A percentile compares a stretch with the other conserved stretches of the same genome.
Evolutionary conservation across 37 sponge, comb jelly and placozoan genomes (phyloP).

Genomic region (Axinella damicornis): DNA sequence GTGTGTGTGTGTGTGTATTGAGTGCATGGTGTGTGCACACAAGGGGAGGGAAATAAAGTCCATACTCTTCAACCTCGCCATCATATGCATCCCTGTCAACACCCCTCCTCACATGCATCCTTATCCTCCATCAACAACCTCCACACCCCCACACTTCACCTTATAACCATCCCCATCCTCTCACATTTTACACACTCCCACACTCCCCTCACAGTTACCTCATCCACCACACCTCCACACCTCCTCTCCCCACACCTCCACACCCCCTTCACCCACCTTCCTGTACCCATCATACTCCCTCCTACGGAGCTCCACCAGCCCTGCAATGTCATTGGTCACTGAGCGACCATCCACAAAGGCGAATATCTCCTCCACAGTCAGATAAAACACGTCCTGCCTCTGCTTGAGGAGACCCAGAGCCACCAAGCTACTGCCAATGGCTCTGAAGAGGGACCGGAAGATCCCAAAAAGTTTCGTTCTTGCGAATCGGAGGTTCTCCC

Average conservation of each 20-base stretch:
- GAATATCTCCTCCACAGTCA: slow-evolving; percentile 82
- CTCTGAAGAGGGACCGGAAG: slow-evolving; percentile 75
- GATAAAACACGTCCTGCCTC: slow-evolving; percentile 86
- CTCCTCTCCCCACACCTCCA: too few species aligned
- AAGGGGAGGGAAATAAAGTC: too few species aligned
- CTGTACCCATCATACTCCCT: slow-evolving; percentile 76
- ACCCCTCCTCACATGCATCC: too few species aligned
- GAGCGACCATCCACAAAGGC: slow-evolving; percentile 79
- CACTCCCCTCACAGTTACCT: neutral
- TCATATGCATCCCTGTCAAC: too few species aligned
- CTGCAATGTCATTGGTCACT: slow-evolving; percentile 80
- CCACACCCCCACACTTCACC: too few species aligned
- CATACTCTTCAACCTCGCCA: too few species aligned
- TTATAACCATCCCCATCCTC: neutral
- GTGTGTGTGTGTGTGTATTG: too few species aligned
- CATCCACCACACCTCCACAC: too few species aligned
- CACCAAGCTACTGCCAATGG: slow-evolving; percentile 77
- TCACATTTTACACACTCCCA: neutral
- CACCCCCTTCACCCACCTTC: slow-evolving; percentile 37
- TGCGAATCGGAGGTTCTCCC: slow-evolving; percentile 88
- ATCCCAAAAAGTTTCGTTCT: slow-evolving; percentile 86
- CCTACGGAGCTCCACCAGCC: slow-evolving; percentile 78
- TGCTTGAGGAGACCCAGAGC: slow-evolving; percentile 58
- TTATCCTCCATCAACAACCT: too few species aligned
- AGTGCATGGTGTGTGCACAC: too few species aligned